Evolutionary conservation across 2,113 vertebrate genomes (phyloP).

Genomic region (Lonchura striata): DNA sequence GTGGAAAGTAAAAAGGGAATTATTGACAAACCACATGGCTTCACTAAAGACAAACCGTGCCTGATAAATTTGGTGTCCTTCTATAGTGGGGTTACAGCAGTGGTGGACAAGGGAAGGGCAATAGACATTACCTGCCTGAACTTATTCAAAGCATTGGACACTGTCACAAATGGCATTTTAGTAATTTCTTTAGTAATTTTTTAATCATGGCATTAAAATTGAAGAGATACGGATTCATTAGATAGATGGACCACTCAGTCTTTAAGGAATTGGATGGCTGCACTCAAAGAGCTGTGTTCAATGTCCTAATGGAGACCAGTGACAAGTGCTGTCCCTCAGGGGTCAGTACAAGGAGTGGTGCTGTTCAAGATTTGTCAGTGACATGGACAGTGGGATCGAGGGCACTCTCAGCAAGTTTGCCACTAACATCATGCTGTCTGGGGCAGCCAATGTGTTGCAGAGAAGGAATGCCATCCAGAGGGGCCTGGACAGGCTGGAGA

Average conservation of each 20-base stretch:
- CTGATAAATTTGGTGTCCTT: not conserved
- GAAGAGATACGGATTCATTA: not conserved
- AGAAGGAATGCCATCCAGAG: not conserved
- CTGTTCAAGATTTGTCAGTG: not conserved
- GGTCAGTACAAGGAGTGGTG: no score
- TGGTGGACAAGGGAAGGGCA: not conserved
- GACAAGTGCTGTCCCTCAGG: not conserved
- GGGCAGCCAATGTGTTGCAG: fast-evolving
- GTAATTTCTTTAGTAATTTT: no score
- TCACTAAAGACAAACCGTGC: not conserved
- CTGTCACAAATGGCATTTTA: not conserved
- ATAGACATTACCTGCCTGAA: not conserved
- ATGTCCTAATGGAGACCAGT: not conserved
- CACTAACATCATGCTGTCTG: not conserved
- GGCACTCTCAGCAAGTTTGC: not conserved
- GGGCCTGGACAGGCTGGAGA: not conserved
- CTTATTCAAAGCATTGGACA: not conserved
- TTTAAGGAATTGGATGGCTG: not conserved
- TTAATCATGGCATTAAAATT: no score
- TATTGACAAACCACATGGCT: not conserved
- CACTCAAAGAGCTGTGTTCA: not conserved
- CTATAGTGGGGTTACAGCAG: not conserved
- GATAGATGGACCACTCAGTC: not conserved
- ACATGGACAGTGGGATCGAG: fast-evolving
- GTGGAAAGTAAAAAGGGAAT: not conserved